Evolutionary conservation across 1,140 invertebrate genomes (phyloP).

Genomic region (Pemphigus obesinymphae): DNA sequence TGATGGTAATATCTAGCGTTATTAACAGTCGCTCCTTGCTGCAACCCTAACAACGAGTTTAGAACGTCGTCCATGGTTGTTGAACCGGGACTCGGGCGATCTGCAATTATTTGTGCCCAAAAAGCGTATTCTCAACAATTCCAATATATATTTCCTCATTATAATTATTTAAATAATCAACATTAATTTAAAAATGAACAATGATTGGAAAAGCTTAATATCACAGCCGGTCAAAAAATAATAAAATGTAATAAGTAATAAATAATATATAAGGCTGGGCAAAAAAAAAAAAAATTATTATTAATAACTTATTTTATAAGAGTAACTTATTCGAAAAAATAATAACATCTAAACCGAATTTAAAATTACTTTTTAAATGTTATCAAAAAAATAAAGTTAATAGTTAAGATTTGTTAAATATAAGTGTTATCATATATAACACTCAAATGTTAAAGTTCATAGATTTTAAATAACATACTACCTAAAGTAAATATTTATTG

Average conservation of each 20-base stretch:
- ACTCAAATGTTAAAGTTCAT: too few relatives aligned
- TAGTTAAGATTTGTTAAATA: too few relatives aligned
- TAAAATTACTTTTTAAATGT: too few relatives aligned
- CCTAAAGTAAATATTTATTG: too few relatives aligned
- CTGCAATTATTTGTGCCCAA: slow-evolving; percentile 34
- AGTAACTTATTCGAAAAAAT: too few relatives aligned
- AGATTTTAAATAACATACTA: too few relatives aligned
- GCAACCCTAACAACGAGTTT: slow-evolving; percentile 73
- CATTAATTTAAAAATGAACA: neutral
- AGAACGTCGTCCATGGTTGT: slow-evolving; percentile 89
- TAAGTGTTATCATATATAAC: too few relatives aligned
- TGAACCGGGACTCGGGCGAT: slow-evolving; percentile 62
- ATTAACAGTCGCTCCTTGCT: slow-evolving; percentile 52
- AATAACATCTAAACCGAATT: too few relatives aligned
- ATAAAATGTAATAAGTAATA: neutral
- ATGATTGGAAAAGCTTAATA: neutral
- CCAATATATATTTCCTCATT: neutral
- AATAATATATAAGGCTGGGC: neutral
- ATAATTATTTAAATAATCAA: neutral
- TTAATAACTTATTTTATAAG: too few relatives aligned
- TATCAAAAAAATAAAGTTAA: too few relatives aligned
- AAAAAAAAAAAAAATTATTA: too few relatives aligned
- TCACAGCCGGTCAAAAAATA: slow-evolving; percentile 22
- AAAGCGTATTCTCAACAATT: slow-evolving; percentile 32
- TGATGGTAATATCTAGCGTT: slow-evolving; percentile 56